A percentile compares a stretch with the other conserved stretches of the same genome.
These are phyloP conservation scores for Lerista edwardsae DNA, from an alignment of 2,797 vertebrate genomes.

Conservation along the genomic window DNA sequence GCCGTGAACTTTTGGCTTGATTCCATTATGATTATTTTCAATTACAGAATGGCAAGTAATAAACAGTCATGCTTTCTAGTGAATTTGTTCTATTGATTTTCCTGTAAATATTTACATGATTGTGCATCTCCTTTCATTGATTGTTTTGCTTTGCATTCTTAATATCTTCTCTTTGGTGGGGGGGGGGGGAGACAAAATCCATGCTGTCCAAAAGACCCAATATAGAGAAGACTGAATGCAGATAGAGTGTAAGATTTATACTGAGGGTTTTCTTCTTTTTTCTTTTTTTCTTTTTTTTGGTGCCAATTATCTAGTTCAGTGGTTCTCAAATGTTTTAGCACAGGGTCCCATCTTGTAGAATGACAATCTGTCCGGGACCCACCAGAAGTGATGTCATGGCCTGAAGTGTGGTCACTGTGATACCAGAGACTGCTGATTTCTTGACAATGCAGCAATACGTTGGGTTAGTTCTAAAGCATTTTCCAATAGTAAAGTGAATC, in stretches of 20 bases:
- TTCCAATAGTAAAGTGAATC: too few species aligned
- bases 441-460: too few species aligned
- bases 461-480: too few species aligned
- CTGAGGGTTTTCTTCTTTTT: background rate
- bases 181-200: background rate
- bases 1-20: conserved; percentile 16
- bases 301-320: too few species aligned
- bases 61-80: background rate
- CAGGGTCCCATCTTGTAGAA: too few species aligned
- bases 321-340: too few species aligned
- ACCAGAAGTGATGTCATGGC: too few species aligned
- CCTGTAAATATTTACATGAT: conserved; percentile 18
- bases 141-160: conserved; percentile 31
- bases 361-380: background rate
- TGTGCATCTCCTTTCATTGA: conserved; percentile 19
- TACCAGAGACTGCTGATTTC: too few species aligned
- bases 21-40: conserved; percentile 31
- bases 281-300: too few species aligned
- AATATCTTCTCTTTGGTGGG: background rate
- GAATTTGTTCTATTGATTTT: conserved; percentile 43
- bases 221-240: background rate
- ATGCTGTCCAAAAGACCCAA: background rate
- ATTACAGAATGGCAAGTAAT: conserved; percentile 19
- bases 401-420: too few species aligned
- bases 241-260: background rate